Conservation (phyloP, 2,113 vertebrate species). For the Crotalus horridus region DNA sequence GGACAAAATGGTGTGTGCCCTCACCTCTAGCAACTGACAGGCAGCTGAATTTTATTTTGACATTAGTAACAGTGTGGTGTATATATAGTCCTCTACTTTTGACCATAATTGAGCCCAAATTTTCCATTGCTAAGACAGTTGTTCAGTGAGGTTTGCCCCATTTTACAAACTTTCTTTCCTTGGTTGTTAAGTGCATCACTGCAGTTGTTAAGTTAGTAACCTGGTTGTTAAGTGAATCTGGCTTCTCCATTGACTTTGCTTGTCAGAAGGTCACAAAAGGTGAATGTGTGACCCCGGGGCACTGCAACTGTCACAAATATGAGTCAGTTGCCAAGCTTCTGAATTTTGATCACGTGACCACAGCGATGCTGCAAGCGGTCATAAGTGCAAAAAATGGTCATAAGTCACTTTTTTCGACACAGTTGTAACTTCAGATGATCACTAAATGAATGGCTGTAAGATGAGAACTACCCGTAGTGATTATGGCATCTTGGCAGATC, state of each 20-base stretch:
- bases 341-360: neutral
- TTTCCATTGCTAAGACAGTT: neutral
- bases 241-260: neutral
- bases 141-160: neutral
- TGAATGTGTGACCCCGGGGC: neutral
- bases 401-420: neutral
- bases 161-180: neutral
- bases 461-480: neutral
- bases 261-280: neutral
- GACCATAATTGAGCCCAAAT: neutral
- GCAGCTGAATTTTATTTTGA: neutral
- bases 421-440: neutral
- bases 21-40: neutral
- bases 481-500: neutral
- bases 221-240: neutral
- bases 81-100: neutral
- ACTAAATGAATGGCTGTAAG: neutral
- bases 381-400: neutral
- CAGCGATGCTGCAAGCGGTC: too few relatives aligned
- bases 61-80: neutral
- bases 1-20: neutral
- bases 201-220: neutral
- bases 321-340: neutral
- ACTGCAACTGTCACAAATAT: neutral
- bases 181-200: neutral